Conservation (phyloP, 1,140 invertebrate genomes). For the Drepana arcuata region DNA sequence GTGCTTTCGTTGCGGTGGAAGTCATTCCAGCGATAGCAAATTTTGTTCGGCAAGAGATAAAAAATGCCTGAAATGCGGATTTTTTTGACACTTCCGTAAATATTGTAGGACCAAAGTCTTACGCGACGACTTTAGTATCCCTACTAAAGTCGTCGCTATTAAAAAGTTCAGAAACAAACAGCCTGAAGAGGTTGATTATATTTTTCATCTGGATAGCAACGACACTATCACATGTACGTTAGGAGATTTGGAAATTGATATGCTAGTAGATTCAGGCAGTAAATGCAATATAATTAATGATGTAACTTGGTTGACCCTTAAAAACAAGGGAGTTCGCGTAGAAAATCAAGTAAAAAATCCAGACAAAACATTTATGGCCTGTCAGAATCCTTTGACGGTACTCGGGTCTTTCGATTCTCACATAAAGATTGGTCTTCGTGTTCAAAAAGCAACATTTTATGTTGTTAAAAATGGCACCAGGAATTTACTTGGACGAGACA, state of each 20-base stretch:
- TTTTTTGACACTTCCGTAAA: slow-evolving; percentile 14
- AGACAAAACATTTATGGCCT: slow-evolving; percentile 12
- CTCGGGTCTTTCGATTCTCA: slow-evolving; percentile 17
- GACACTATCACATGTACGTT: slow-evolving; percentile 11
- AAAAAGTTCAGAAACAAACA: slow-evolving; percentile 2
- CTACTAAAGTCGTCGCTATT: neutral
- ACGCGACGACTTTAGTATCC: neutral
- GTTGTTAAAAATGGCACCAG: slow-evolving; percentile 16
- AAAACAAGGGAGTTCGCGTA: slow-evolving; percentile 7
- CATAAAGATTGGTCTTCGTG: slow-evolving; percentile 1
- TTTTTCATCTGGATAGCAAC: slow-evolving; percentile 19
- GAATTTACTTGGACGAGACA: slow-evolving; percentile 19
- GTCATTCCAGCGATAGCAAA: slow-evolving; percentile 1
- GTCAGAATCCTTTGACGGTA: slow-evolving; percentile 7
- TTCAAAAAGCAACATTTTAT: slow-evolving; percentile 8
- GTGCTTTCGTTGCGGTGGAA: slow-evolving; percentile 2
- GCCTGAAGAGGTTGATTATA: slow-evolving; percentile 10
- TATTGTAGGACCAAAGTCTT: slow-evolving; percentile 8
- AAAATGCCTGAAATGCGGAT: slow-evolving; percentile 16
- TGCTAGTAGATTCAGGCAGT: slow-evolving; percentile 26
- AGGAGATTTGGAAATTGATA: slow-evolving; percentile 13
- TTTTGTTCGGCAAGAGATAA: slow-evolving; percentile 15
- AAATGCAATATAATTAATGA: slow-evolving; percentile 22
- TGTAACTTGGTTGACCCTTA: slow-evolving; percentile 18
- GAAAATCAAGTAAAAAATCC: slow-evolving; percentile 14